A percentile compares a stretch with the other conserved stretches of the same genome.
Conservation (phyloP, 2,113 vertebrate genomes). For the Pseudonaja textilis region DNA sequence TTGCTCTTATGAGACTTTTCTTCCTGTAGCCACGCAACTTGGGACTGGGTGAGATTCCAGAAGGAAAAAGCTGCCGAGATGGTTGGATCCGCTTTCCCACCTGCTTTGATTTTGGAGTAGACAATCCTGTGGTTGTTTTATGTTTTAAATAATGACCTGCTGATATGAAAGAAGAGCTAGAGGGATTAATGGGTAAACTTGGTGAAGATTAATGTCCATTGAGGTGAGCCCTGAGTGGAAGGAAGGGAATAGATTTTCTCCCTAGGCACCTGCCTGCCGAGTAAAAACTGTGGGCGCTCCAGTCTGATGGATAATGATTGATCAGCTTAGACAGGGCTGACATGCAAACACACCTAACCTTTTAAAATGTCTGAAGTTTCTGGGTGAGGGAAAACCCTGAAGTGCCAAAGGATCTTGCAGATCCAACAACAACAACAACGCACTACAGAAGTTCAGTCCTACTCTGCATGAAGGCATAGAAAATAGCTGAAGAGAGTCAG, state of each 20-base stretch:
- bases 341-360: neutral
- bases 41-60: neutral
- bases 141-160: neutral
- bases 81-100: neutral
- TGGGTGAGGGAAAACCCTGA: neutral
- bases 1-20: neutral
- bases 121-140: neutral
- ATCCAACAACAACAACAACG: neutral
- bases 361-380: neutral
- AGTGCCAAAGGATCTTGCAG: neutral
- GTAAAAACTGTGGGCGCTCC: neutral
- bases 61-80: neutral
- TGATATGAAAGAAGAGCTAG: neutral
- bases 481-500: neutral
- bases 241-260: neutral
- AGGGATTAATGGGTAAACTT: neutral
- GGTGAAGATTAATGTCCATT: neutral
- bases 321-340: neutral
- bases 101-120: neutral
- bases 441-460: neutral
- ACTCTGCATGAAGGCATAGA: neutral
- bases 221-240: neutral
- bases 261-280: neutral
- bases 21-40: neutral
- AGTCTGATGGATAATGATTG: neutral